A percentile compares a stretch with the other conserved stretches of the same genome.
Conservation (phyloP, 2,888 invertebrate genomes). For the Fragum fragum region DNA sequence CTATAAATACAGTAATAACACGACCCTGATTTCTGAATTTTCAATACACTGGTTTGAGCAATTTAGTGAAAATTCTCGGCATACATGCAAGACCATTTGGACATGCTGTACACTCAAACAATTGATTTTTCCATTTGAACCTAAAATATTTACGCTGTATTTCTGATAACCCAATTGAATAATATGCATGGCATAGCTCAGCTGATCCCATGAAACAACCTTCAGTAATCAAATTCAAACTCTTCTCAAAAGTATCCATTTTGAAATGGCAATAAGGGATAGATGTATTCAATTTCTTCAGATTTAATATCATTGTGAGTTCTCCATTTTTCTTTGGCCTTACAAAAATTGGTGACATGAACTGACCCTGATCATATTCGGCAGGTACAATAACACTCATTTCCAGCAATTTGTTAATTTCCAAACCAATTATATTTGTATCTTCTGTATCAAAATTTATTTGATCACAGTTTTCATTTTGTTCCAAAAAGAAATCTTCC, state of each 20-base stretch:
- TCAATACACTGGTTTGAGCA: conserved; percentile 26
- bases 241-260: conserved; percentile 43
- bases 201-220: conserved; percentile 17
- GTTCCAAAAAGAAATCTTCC: conserved; percentile 2
- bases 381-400: conserved; percentile 28
- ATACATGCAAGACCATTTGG: background rate
- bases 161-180: conserved; percentile 15
- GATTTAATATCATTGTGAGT: conserved; percentile 40
- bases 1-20: conserved; percentile 55
- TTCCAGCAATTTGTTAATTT: conserved; percentile 42
- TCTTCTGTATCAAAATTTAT: conserved; percentile 2
- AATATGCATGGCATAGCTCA: conserved; percentile 35
- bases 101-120: conserved; percentile 7
- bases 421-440: conserved; percentile 20
- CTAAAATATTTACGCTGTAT: conserved; percentile 34
- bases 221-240: conserved; percentile 19
- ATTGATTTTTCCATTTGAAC: conserved; percentile 52
- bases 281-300: conserved; percentile 40
- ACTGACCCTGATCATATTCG: conserved; percentile 26
- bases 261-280: conserved; percentile 46
- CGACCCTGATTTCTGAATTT: conserved; percentile 5
- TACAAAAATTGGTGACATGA: conserved; percentile 53
- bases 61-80: background rate
- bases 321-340: conserved; percentile 47
- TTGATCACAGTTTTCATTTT: conserved; percentile 9